Evolutionary conservation across 2,888 invertebrate genomes (phyloP).

Genomic region (Apomyelois bistriatella): DNA sequence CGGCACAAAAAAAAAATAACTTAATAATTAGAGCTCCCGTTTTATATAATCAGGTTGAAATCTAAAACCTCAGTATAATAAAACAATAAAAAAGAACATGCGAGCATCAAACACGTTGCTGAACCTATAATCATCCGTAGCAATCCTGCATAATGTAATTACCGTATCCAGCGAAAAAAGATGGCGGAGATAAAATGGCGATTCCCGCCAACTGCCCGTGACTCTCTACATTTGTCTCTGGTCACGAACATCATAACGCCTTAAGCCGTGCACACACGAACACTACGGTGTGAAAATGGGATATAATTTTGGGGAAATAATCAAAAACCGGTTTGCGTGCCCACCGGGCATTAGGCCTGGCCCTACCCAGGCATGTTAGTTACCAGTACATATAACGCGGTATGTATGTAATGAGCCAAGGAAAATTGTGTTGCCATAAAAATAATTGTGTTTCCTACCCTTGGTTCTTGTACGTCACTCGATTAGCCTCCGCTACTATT

Average conservation of each 20-base stretch:
- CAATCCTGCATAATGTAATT: constrained; percentile 15
- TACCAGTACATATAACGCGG: constrained; percentile 66
- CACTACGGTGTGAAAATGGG: constrained; percentile 73
- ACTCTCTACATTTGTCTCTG: constrained; percentile 58
- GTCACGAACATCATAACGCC: constrained; percentile 61
- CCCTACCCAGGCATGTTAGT: constrained; percentile 76
- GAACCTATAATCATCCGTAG: constrained; percentile 5
- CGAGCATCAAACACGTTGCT: constrained; percentile 7
- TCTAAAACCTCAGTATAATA: neutral
- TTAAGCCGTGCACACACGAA: constrained; percentile 53
- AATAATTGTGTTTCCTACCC: constrained; percentile 74
- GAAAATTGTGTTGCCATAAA: constrained; percentile 80
- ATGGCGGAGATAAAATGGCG: constrained; percentile 38
- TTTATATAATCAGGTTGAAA: neutral
- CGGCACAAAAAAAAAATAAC: neutral
- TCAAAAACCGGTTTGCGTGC: constrained; percentile 76
- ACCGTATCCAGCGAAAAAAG: constrained; percentile 18
- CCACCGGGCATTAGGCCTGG: constrained; percentile 69
- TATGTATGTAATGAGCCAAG: constrained; percentile 77
- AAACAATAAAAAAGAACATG: neutral
- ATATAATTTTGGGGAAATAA: constrained; percentile 78
- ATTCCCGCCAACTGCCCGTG: constrained; percentile 37
- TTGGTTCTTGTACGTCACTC: constrained; percentile 48
- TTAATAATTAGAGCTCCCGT: neutral
- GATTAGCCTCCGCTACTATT: constrained; percentile 41